Percentiles rank a stretch among this genome's conserved stretches.
Conservation (phyloP, 1,140 invertebrate genomes). For the Bombus confusus region DNA sequence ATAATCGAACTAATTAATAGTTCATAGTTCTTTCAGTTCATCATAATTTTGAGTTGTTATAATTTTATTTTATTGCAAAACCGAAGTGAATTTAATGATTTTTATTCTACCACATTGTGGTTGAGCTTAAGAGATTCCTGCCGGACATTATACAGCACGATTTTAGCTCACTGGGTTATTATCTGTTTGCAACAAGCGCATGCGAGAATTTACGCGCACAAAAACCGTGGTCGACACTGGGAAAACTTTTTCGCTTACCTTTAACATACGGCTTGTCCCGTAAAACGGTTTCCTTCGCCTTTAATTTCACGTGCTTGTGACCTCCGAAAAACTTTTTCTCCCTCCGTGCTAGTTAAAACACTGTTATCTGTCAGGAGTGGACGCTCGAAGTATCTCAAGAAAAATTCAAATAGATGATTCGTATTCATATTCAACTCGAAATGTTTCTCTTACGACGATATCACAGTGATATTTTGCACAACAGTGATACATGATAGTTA, state of each 20-base stretch:
- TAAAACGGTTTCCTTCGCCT: constrained; percentile 33
- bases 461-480: too few relatives aligned
- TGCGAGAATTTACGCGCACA: constrained; percentile 17
- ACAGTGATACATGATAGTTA: too few relatives aligned
- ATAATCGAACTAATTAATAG: background rate
- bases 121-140: background rate
- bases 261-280: constrained; percentile 28
- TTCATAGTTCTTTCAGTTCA: background rate
- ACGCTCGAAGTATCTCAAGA: background rate
- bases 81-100: background rate
- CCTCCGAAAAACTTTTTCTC: constrained; percentile 5
- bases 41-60: background rate
- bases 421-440: background rate
- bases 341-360: background rate
- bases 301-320: constrained; percentile 34
- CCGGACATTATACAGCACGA: background rate
- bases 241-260: constrained; percentile 31
- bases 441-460: background rate
- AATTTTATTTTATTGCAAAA: background rate
- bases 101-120: background rate
- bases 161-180: constrained; percentile 1
- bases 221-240: constrained; percentile 6
- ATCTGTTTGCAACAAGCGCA: background rate
- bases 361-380: background rate
- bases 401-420: background rate